Percentiles rank a stretch among this genome's conserved stretches.
Evolutionary conservation across 2,113 vertebrate genomes (phyloP).

Genomic region (Ivindomyrus marchei): DNA sequence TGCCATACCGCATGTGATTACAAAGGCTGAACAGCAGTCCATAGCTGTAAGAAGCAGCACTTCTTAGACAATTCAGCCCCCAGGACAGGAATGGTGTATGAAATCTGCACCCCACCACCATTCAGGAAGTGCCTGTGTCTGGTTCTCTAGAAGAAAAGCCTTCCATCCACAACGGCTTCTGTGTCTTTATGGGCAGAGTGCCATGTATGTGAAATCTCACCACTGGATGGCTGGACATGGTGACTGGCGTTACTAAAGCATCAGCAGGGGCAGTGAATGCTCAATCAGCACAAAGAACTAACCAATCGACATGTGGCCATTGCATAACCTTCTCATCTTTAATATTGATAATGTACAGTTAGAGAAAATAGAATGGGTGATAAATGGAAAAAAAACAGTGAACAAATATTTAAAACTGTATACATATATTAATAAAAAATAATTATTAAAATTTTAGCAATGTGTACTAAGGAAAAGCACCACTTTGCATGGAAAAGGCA

Average conservation of each 20-base stretch:
- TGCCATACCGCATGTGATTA: neutral
- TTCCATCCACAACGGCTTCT: neutral
- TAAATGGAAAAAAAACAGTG: constrained; percentile 38
- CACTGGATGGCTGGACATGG: neutral
- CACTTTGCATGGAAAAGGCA: constrained; percentile 11
- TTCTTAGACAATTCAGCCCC: neutral
- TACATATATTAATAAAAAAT: constrained; percentile 47
- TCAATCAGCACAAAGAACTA: neutral
- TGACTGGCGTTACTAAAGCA: neutral
- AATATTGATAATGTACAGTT: constrained; percentile 65
- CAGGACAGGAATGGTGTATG: neutral
- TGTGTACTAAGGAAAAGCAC: constrained; percentile 18
- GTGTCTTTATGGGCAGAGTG: neutral
- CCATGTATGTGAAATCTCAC: neutral
- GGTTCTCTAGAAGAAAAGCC: neutral
- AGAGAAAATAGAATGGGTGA: constrained; percentile 45
- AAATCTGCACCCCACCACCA: neutral
- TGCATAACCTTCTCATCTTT: constrained; percentile 58
- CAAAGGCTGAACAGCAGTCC: neutral
- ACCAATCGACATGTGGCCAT: neutral
- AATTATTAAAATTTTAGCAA: constrained; percentile 32
- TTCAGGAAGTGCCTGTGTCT: neutral
- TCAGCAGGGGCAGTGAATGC: neutral
- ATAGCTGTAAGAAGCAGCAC: neutral
- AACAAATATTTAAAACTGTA: constrained; percentile 40